Percentiles rank a stretch among this genome's conserved stretches.
phyloP scores from a whole-genome alignment of 1,140 invertebrate species.

The Drosophila kepulauana region DNA sequence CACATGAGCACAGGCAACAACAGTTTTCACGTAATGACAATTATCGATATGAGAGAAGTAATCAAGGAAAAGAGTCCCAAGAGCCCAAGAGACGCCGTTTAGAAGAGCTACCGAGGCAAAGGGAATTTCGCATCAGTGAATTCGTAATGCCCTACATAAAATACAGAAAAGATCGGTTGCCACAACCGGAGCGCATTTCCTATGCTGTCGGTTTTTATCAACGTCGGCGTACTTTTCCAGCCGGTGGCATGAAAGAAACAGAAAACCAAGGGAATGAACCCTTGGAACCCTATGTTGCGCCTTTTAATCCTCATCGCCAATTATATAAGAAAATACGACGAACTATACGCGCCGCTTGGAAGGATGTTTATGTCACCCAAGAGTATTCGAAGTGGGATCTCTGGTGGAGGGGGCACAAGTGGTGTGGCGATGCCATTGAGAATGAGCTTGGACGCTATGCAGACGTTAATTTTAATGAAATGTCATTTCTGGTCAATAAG shows the following conservation, averaged over 20 bases:
- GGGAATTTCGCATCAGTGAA: conserved; percentile 28
- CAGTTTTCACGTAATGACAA: too few species aligned
- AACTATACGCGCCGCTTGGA: conserved; percentile 18
- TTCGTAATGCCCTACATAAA: conserved; percentile 22
- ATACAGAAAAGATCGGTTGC: fast-evolving
- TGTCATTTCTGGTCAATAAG: background rate
- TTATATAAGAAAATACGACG: background rate
- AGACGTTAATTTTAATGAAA: conserved; percentile 19
- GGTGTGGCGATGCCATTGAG: conserved; percentile 37
- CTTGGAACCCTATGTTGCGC: too few species aligned
- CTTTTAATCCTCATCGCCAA: background rate
- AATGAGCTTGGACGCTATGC: conserved; percentile 33
- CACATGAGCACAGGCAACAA: too few species aligned
- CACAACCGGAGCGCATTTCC: conserved; percentile 25
- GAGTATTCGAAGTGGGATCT: conserved; percentile 39
- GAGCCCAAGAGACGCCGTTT: background rate
- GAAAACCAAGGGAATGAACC: background rate
- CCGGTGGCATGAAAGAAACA: background rate
- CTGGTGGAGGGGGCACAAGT: conserved; percentile 57
- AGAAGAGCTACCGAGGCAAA: background rate
- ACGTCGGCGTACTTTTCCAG: conserved; percentile 4
- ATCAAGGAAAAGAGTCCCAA: too few species aligned
- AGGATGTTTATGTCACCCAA: conserved; percentile 13
- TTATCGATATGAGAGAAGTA: too few species aligned
- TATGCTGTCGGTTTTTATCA: conserved; percentile 29